These are phyloP conservation scores for Sebastes schlegelii DNA, from an alignment of 2,113 vertebrate genomes.

Conservation along the genomic window DNA sequence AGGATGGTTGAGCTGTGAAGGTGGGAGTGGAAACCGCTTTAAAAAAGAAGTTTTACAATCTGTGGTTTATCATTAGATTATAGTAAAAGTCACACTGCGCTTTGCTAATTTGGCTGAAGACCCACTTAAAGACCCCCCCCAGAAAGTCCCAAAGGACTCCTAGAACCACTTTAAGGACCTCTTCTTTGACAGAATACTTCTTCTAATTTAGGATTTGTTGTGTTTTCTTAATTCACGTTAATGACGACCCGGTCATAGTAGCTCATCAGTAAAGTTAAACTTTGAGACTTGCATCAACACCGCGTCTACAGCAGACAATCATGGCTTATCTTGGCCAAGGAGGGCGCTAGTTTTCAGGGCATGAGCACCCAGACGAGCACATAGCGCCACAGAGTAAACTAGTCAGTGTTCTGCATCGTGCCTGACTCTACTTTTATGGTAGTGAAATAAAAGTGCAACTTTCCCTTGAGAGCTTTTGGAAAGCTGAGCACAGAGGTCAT, in stretches of 20 bases:
- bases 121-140: neutral
- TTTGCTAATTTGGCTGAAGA: neutral
- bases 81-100: neutral
- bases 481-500: neutral
- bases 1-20: neutral
- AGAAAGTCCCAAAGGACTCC: neutral
- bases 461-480: neutral
- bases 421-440: neutral
- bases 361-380: neutral
- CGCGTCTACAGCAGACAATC: neutral
- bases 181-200: neutral
- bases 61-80: neutral
- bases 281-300: too few species aligned
- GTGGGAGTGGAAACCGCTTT: neutral
- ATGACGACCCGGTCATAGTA: neutral
- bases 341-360: neutral
- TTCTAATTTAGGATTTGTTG: too few species aligned
- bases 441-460: neutral
- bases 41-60: neutral
- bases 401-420: neutral
- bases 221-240: neutral
- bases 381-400: neutral
- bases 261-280: too few species aligned
- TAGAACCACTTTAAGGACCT: neutral
- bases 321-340: neutral